Evolutionary conservation across 2,888 invertebrate species (phyloP).

Genomic region (Onthophagus sagittarius): DNA sequence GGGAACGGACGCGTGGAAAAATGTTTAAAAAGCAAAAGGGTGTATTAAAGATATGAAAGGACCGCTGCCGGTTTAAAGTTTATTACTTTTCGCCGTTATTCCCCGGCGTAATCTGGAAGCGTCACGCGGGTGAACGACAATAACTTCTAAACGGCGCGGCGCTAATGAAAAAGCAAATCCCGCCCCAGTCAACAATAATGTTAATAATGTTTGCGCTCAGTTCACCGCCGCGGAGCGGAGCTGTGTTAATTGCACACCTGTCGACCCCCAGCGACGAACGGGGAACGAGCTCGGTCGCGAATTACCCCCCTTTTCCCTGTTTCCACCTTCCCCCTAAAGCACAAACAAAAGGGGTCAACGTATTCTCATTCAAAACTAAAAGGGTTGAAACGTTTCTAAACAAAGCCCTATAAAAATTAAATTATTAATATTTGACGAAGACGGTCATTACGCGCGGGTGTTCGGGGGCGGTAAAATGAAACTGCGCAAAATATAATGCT

Average conservation of each 20-base stretch:
- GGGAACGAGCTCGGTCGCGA: neutral
- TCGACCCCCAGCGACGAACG: slow-evolving; percentile 1
- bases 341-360: neutral
- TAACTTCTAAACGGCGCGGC: neutral
- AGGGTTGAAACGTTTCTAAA: neutral
- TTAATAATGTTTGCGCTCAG: slow-evolving; percentile 9
- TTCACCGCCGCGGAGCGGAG: slow-evolving; percentile 12
- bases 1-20: neutral
- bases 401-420: neutral
- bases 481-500: neutral
- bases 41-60: neutral
- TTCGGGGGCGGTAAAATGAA: neutral
- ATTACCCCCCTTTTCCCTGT: neutral
- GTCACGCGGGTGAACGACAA: neutral
- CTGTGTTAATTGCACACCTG: slow-evolving; percentile 20
- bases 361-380: neutral
- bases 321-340: neutral
- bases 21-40: neutral
- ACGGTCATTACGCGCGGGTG: neutral
- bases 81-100: neutral
- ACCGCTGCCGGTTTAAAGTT: neutral
- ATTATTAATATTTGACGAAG: neutral
- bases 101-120: neutral
- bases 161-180: slow-evolving; percentile 19
- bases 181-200: slow-evolving; percentile 12